These are phyloP conservation scores for Drosophila pallidifrons DNA, from an alignment of 1,140 invertebrate species.

Conservation along the genomic window DNA sequence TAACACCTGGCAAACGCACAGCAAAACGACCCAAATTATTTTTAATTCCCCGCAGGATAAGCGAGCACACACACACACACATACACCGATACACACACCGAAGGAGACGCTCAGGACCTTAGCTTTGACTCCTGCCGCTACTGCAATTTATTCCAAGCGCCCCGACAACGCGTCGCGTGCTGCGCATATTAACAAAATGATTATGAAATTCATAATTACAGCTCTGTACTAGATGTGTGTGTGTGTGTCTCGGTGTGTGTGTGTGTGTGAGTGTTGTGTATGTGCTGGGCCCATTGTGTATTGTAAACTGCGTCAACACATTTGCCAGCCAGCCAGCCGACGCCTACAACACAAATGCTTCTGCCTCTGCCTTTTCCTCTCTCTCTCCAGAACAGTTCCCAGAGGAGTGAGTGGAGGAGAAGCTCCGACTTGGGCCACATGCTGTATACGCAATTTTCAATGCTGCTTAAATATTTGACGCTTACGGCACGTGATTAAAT, in stretches of 20 bases:
- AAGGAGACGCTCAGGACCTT: constrained; percentile 26
- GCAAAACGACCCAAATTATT: constrained; percentile 83
- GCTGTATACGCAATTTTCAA: constrained; percentile 76
- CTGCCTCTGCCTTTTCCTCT: not conserved
- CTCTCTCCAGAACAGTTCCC: constrained; percentile 22
- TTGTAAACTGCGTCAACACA: constrained; percentile 82
- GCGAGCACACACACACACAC: constrained; percentile 46
- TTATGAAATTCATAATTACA: constrained; percentile 84
- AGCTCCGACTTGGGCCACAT: constrained; percentile 50
- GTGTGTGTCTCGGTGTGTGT: constrained; percentile 41
- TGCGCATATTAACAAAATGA: constrained; percentile 83
- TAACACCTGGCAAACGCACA: constrained; percentile 57
- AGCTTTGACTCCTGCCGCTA: constrained; percentile 29
- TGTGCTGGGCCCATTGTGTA: constrained; percentile 73
- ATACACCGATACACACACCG: not conserved
- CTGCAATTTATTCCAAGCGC: constrained; percentile 74
- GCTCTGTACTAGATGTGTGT: constrained; percentile 35
- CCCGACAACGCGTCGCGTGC: constrained; percentile 65
- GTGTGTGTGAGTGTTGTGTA: constrained; percentile 42
- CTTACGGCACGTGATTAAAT: constrained; percentile 78
- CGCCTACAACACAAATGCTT: constrained; percentile 35
- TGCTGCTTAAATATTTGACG: constrained; percentile 76
- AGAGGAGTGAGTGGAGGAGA: constrained; percentile 18
- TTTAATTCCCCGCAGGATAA: constrained; percentile 80
- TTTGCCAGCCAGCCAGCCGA: constrained; percentile 65